A percentile compares a stretch with the other conserved stretches of the same genome.
Conservation (phyloP, 2,888 invertebrate species). For the Prosapia bicincta region DNA sequence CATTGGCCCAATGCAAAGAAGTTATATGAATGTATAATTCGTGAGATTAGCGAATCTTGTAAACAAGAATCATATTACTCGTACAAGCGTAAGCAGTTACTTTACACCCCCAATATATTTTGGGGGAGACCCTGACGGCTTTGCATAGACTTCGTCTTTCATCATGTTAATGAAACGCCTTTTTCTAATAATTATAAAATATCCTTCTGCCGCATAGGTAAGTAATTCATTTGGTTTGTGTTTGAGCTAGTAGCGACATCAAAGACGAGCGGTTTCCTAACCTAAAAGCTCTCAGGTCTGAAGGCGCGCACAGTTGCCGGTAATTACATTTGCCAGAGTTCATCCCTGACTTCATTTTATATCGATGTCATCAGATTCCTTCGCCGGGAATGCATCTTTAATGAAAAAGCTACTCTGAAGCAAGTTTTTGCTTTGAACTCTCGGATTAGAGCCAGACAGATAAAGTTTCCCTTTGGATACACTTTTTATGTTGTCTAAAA, state of each 20-base stretch:
- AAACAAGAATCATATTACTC: too few relatives aligned
- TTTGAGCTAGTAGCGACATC: background rate
- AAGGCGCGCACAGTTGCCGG: background rate
- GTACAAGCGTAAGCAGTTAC: too few relatives aligned
- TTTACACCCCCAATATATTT: too few relatives aligned
- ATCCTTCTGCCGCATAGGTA: background rate
- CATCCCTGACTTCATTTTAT: background rate
- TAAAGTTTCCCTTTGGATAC: too few relatives aligned
- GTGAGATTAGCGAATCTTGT: too few relatives aligned
- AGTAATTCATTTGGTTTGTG: background rate
- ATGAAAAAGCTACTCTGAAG: background rate
- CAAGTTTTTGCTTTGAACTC: background rate
- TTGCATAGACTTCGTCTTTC: too few relatives aligned
- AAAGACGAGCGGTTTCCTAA: background rate
- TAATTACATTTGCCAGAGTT: background rate
- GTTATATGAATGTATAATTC: too few relatives aligned
- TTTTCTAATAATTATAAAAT: background rate
- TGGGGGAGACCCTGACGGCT: too few relatives aligned
- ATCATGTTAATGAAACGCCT: background rate
- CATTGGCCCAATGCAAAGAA: too few relatives aligned
- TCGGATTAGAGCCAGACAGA: too few relatives aligned
- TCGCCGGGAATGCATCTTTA: background rate
- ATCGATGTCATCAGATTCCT: background rate
- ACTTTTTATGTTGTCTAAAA: too few relatives aligned
- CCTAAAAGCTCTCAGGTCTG: background rate